Base-by-base conservation (phyloP, 1,140 invertebrate genomes). In the Brachionus plicatilis region DNA sequence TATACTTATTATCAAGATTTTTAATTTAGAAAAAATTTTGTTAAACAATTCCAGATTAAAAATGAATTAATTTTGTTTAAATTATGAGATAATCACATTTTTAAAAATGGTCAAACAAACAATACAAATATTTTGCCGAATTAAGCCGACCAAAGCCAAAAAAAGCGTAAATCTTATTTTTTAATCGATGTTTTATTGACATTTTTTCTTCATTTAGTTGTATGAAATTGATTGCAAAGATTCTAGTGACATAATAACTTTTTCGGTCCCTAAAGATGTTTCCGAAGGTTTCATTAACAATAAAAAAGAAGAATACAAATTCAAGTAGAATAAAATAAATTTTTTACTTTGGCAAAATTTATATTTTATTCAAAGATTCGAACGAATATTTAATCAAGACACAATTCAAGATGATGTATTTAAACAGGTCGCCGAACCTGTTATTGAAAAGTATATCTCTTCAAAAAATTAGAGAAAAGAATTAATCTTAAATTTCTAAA, bases 301-400 rank as follows among this genome's bases (percentile, higher is more conserved):
- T 83, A 90, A 90, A 85, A 89, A 87, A 84, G 89, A 90, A 86
- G 87, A 87, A 37, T 90, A 89, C 84, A 88, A 87, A 85, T 90
- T 90, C 76, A 75, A 68, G 72, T 85, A 47, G 7, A 29, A n/a
- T 45, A 6, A 66, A 20, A 3, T 60, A 79, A 43, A 5, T 65
- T 45, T 29, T 6, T 27, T n/a, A 17, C 17, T 85, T 43, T 37
- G 14, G 29, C 1, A 53, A 60, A 82, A 33, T n/a, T 37, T 37
- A 33, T 47, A 43, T 85, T 87, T 45, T 85, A 89, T 88, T 72
- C n/a, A 75, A 7, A 76, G 72, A 85, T 90, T 90, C 86, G 84
- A 89, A 43, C 87, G 87, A 75, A 86, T 89, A 29, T 90, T 90
- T 88, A 88, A 89, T 85, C 88, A 88, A 75, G 86, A 85, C 33